Conservation (phyloP, 2,797 vertebrate genomes). For the Rhincodon typus region DNA sequence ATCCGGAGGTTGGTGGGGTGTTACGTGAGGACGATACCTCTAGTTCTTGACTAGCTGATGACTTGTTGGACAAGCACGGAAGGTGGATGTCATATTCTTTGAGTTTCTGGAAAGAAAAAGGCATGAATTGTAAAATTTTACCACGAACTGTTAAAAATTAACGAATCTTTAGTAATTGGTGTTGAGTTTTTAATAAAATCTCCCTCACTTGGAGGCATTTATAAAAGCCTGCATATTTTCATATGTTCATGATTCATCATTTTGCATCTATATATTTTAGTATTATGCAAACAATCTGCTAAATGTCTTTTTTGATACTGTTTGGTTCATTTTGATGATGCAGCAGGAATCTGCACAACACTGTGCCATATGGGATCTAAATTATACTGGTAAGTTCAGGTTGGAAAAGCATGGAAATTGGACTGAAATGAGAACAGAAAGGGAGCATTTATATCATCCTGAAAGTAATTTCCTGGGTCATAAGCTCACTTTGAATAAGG, state of each 20-base stretch:
- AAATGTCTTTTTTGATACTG: neutral
- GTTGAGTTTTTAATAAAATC: neutral
- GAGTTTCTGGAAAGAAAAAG: no score
- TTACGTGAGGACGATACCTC: no score
- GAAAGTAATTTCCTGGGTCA: constrained; percentile 36
- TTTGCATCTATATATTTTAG: neutral
- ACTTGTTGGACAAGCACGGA: neutral
- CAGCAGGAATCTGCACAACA: constrained; percentile 29
- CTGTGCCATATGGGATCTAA: constrained; percentile 22
- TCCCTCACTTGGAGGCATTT: neutral
- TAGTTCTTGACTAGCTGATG: neutral
- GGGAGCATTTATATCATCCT: constrained; percentile 35
- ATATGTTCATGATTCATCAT: constrained; percentile 5
- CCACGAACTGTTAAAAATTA: neutral
- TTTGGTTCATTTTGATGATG: constrained; percentile 24
- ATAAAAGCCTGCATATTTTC: constrained; percentile 15
- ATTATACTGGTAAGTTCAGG: constrained; percentile 36
- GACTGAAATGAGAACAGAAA: constrained; percentile 35
- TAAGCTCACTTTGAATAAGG: constrained; percentile 35
- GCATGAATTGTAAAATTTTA: neutral
- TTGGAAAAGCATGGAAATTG: constrained; percentile 37
- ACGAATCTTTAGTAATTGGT: neutral
- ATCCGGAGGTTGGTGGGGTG: no score
- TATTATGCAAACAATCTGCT: neutral
- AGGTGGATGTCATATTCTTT: neutral